Conservation (phyloP, 2,888 invertebrate genomes). For the Latrodectus hesperus region DNA sequence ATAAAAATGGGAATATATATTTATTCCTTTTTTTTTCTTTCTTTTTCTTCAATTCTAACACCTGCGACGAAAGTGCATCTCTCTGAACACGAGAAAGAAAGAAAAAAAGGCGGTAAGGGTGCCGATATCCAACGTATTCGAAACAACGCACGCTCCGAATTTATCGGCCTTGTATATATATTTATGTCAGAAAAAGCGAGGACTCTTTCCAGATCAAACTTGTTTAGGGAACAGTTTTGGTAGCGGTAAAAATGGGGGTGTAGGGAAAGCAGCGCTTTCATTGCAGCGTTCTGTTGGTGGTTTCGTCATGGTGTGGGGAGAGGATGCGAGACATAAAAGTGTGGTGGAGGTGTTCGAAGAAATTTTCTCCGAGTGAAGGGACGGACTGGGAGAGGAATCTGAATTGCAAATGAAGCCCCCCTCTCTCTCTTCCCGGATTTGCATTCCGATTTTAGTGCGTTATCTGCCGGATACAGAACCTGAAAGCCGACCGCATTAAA, state of each 20-base stretch:
- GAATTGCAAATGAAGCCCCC: slow-evolving; percentile 55
- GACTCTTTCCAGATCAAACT: slow-evolving; percentile 21
- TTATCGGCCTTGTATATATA: slow-evolving; percentile 37
- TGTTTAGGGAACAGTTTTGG: slow-evolving; percentile 17
- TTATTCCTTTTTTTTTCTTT: neutral
- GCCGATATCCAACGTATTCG: slow-evolving; percentile 12
- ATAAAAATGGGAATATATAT: slow-evolving; percentile 9
- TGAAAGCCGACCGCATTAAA: slow-evolving; percentile 35
- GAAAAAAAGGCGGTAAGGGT: neutral
- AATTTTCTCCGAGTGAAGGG: slow-evolving; percentile 25
- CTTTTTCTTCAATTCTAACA: slow-evolving; percentile 19
- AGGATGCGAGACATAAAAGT: slow-evolving; percentile 8
- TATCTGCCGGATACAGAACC: slow-evolving; percentile 35
- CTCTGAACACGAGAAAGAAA: neutral
- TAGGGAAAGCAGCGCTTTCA: slow-evolving; percentile 7
- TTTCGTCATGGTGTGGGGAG: neutral
- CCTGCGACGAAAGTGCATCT: slow-evolving; percentile 29
- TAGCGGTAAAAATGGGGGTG: neutral
- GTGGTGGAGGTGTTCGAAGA: slow-evolving; percentile 9
- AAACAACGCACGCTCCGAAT: slow-evolving; percentile 40
- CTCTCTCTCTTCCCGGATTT: slow-evolving; percentile 32
- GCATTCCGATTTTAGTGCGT: slow-evolving; percentile 55
- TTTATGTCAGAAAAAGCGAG: neutral
- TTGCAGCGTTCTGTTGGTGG: slow-evolving; percentile 7
- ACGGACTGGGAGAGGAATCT: slow-evolving; percentile 22